Base-by-base conservation (phyloP, 2,113 vertebrate genomes). In the Pongo abelii region DNA sequence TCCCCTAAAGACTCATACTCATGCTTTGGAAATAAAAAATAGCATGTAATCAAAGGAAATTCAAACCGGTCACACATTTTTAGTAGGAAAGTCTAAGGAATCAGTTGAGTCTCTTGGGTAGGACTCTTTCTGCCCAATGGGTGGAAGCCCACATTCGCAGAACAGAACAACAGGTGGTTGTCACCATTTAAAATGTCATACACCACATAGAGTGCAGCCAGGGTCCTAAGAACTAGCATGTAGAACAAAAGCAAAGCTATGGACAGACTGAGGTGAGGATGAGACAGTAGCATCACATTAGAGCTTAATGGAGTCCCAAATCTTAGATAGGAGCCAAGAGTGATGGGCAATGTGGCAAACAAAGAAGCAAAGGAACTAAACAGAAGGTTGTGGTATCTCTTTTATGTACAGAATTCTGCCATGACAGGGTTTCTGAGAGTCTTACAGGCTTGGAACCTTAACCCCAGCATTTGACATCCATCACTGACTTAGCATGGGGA, bases 31-130 rank as follows among this genome's bases (percentile, higher is more conserved):
- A 57, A 77, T 61, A 13, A 46, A 94, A 85, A 81, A 79, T 8
- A 55, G 48, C 35, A 81, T 86, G 11, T 17, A 59, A 78, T 12
- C 6, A 27, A 79, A 89, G 64, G 5, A 87, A 77, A 70, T 43
- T 94, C 38, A 90, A 96, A 79, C n/a, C 46, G 3, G 22, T 13
- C 13, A n/a, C 6, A 13, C 25, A 48, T 80, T 77, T 87, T 97
- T 93, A 86, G 38, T 17, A 84, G 5, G 13, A 72, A 70, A 61
- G 7, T 90, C n/a, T 64, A 79, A 93, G 23, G n/a, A 74, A 64
- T 5, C 9, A 92, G 12, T 22, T 72, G 79, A 59, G 25, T 50
- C 55, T 69, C 61, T 75, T 12, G 11, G 22, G 17, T 55, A 30
- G 27, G 27, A 30, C 61, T 14, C 18, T 55, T 55, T 55, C 12